Evolutionary conservation across 1,140 invertebrate species (phyloP).

Genomic region (Pseudomyrmex flavicornis): DNA sequence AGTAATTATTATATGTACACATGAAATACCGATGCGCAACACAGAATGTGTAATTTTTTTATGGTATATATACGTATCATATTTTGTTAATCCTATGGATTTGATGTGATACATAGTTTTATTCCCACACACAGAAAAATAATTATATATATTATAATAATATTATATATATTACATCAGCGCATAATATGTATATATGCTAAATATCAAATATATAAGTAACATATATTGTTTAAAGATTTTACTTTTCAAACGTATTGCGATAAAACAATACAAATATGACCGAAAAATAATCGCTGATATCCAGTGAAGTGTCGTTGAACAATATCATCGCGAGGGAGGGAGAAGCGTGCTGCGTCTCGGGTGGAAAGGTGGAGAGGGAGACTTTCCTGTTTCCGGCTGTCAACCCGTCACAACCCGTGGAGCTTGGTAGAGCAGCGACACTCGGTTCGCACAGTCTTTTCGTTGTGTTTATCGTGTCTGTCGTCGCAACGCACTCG

Average conservation of each 20-base stretch:
- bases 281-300: not conserved
- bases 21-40: no score
- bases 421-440: slow-evolving; percentile 24
- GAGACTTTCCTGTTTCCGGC: slow-evolving; percentile 77
- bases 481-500: not conserved
- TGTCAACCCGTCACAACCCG: slow-evolving; percentile 69
- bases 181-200: no score
- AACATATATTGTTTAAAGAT: not conserved
- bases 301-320: no score
- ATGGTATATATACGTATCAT: not conserved
- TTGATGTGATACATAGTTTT: not conserved
- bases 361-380: slow-evolving; percentile 56
- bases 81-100: not conserved
- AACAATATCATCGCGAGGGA: slow-evolving; percentile 14
- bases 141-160: no score
- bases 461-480: slow-evolving; percentile 2
- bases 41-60: not conserved
- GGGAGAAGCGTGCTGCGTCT: slow-evolving; percentile 16
- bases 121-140: no score
- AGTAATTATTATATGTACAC: not conserved
- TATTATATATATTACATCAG: no score
- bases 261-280: not conserved
- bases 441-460: not conserved
- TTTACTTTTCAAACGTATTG: slow-evolving; percentile 18
- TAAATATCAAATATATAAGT: no score